A percentile compares a stretch with the other conserved stretches of the same genome.
Conservation (phyloP, 2,113 vertebrate species). For the Bothrops jararaca region DNA sequence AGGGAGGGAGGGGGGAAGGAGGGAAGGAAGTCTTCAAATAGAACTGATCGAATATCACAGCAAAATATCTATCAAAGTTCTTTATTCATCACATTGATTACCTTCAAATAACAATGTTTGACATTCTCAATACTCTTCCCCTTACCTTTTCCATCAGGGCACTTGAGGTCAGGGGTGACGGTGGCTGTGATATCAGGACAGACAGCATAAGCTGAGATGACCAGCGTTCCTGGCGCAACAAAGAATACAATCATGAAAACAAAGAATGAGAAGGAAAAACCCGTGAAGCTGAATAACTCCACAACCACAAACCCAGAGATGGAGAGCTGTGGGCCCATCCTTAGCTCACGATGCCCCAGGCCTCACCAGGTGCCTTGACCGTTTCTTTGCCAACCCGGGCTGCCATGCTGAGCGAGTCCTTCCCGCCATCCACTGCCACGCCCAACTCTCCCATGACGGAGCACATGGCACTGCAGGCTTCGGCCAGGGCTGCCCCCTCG, state of each 20-base stretch:
- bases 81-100: not conserved
- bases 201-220: conserved; percentile 87
- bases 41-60: not conserved
- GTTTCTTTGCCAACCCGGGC: conserved; percentile 81
- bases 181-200: conserved; percentile 91
- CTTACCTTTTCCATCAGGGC: conserved; percentile 79
- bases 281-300: not conserved
- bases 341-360: not conserved
- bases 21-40: not conserved
- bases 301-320: not conserved
- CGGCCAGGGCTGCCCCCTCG: conserved; percentile 80
- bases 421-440: conserved; percentile 88
- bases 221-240: conserved; percentile 77
- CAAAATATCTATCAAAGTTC: not conserved
- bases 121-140: not conserved
- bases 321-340: not conserved
- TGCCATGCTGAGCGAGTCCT: conserved; percentile 94
- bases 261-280: not conserved
- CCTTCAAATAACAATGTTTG: not conserved
- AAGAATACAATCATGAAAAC: not conserved
- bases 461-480: conserved; percentile 87
- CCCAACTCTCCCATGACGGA: conserved; percentile 82
- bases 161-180: conserved; percentile 88
- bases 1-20: not conserved
- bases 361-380: conserved; percentile 85